phyloP scores from a whole-genome alignment of 2,888 invertebrate genomes.

The Cerastis leucographa region DNA sequence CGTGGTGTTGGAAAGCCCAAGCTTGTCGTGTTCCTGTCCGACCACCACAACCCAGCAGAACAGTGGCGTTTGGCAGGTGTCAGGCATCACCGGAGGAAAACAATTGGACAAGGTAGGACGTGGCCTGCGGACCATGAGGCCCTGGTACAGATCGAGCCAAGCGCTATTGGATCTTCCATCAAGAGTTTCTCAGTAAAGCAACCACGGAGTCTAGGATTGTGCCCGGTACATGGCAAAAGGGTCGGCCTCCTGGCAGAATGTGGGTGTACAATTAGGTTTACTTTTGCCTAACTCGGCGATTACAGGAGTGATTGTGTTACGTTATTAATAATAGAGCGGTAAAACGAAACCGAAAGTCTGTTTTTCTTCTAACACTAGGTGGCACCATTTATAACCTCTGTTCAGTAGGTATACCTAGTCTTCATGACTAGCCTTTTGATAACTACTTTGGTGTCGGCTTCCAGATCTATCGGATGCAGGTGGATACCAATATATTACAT shows the following conservation, averaged over 20 bases:
- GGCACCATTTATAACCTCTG: too few relatives aligned
- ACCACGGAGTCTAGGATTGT: neutral
- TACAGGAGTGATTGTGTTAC: too few relatives aligned
- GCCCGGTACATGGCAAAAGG: neutral
- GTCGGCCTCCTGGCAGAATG: neutral
- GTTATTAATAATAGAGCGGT: too few relatives aligned
- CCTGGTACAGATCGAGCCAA: neutral
- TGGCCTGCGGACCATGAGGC: neutral
- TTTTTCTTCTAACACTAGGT: too few relatives aligned
- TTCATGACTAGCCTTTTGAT: too few relatives aligned
- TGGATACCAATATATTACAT: too few relatives aligned
- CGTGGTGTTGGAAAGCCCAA: constrained; percentile 82
- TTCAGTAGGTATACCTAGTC: too few relatives aligned
- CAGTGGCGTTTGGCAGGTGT: constrained; percentile 87
- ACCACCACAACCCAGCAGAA: constrained; percentile 76
- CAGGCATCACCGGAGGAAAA: constrained; percentile 84
- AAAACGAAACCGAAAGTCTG: too few relatives aligned
- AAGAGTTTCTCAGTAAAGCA: neutral
- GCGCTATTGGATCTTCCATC: neutral
- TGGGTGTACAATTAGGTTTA: neutral
- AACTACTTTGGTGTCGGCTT: too few relatives aligned
- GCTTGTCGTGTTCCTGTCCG: constrained; percentile 83
- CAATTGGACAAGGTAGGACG: constrained; percentile 81
- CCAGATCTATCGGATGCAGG: too few relatives aligned
- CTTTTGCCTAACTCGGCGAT: too few relatives aligned